Evolutionary conservation across 2,888 invertebrate genomes (phyloP).

Genomic region (Conus canariensis): DNA sequence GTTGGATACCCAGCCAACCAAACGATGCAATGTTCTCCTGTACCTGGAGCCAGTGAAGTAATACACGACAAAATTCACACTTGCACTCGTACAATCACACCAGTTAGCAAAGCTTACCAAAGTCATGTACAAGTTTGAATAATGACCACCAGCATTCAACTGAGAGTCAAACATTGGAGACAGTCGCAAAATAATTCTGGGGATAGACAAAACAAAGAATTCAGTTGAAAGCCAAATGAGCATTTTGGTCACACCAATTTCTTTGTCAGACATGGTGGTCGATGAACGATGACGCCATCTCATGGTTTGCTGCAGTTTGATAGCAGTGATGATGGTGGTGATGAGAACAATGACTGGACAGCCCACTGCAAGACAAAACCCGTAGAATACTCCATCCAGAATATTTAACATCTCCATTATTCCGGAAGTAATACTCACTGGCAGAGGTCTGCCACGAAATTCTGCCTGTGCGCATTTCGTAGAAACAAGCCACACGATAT

Average conservation of each 20-base stretch:
- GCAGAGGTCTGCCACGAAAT: background rate
- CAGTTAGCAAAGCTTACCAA: background rate
- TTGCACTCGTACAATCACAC: background rate
- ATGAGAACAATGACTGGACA: constrained; percentile 21
- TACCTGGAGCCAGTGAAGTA: constrained; percentile 22
- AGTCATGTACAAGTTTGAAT: background rate
- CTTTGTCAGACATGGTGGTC: constrained; percentile 18
- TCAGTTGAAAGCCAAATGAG: constrained; percentile 24
- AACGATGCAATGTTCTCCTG: constrained; percentile 11
- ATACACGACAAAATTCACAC: constrained; percentile 37
- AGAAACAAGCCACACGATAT: constrained; percentile 26
- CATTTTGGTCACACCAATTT: constrained; percentile 32
- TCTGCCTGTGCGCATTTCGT: background rate
- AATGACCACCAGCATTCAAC: background rate
- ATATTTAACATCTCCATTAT: background rate
- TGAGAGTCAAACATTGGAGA: constrained; percentile 3
- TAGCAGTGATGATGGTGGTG: constrained; percentile 19
- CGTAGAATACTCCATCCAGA: constrained; percentile 24
- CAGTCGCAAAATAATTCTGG: background rate
- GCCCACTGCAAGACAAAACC: constrained; percentile 7
- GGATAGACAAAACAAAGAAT: constrained; percentile 31
- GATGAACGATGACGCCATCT: constrained; percentile 10
- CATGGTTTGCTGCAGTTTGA: background rate
- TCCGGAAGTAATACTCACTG: constrained; percentile 14
- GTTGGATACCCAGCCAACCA: background rate